Base-by-base conservation (phyloP, 2,888 invertebrate genomes). In the Aporophyla lueneburgensis region DNA sequence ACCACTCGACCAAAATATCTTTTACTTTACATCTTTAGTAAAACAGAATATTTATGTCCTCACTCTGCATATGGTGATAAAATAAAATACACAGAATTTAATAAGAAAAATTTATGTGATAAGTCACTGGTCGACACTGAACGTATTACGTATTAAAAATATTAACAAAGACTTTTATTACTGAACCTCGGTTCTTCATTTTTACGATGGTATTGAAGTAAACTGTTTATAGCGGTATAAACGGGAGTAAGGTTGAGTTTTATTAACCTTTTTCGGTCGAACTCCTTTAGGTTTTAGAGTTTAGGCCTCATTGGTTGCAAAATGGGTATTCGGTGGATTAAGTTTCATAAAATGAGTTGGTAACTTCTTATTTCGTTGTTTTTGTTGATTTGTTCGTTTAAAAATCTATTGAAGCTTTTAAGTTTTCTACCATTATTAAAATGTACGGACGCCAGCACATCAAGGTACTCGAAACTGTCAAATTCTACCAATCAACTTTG, bases 221-320 rank as follows among this genome's bases (percentile, higher is more conserved):
- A 88, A 89, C 89, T 84, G 88, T 89, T 87, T 86, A 86, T 86
- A 68, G 81, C 75, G 80, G 81, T 81, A 85, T 83, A 78, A 88
- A 89, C 78, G 73, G 51, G 76, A 84, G 79, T 82, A 79, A 70
- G 74, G 78, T 78, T 72, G 80, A 86, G 85, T 88, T 88, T 87
- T 87, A 89, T 85, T 85, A 89, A 78, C 81, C 79, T 82, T 88
- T 87, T 85, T 83, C 33, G 74, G 69, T 49, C 78, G 72, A 70
- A 61, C 71, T 77, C 71, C 75, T 80, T 80, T 78, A 81, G 86
- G 87, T 86, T 87, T 84, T 78, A 86, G 75, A 61, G 78, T 78
- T 83, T 74, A 83, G 78, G 83, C 88, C 76, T 86, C 83, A 85
- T 86, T 88, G 86, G 79, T 72, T 62, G 53, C 66, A 53, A 74